Evolutionary conservation across 1,140 invertebrate genomes (phyloP).

Genomic region (Pachypeltis micranthus): DNA sequence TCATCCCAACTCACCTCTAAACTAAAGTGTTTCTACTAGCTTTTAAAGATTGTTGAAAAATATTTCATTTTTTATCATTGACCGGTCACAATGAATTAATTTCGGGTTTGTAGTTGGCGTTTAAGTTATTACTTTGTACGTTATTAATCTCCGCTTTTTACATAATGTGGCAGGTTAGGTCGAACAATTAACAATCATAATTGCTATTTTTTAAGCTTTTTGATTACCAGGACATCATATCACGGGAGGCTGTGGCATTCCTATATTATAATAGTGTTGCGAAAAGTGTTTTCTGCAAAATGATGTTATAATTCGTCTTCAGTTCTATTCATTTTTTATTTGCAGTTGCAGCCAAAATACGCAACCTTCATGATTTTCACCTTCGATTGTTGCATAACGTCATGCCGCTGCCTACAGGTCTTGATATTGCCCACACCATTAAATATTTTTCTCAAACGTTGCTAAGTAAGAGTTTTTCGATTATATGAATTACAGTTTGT

Average conservation of each 20-base stretch:
- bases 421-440: constrained; percentile 92
- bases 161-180: too few species aligned
- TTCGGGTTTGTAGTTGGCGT: too few species aligned
- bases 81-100: too few species aligned
- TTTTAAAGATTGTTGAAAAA: too few species aligned
- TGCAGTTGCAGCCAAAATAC: constrained; percentile 92
- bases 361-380: constrained; percentile 92
- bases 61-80: too few species aligned
- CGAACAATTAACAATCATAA: too few species aligned
- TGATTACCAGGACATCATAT: neutral
- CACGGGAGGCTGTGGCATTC: neutral
- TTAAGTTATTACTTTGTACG: too few species aligned
- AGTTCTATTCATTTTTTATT: constrained; percentile 27
- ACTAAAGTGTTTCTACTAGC: too few species aligned
- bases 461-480: constrained; percentile 59
- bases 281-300: neutral
- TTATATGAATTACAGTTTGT: too few species aligned
- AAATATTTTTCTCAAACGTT: constrained; percentile 97
- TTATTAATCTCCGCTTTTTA: too few species aligned
- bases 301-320: neutral
- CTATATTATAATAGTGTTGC: neutral
- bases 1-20: too few species aligned
- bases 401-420: constrained; percentile 81
- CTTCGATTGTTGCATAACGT: constrained; percentile 80
- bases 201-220: too few species aligned